These are phyloP conservation scores for Chydorus sphaericus DNA, from an alignment of 2,888 invertebrate genomes.

Conservation along the genomic window DNA sequence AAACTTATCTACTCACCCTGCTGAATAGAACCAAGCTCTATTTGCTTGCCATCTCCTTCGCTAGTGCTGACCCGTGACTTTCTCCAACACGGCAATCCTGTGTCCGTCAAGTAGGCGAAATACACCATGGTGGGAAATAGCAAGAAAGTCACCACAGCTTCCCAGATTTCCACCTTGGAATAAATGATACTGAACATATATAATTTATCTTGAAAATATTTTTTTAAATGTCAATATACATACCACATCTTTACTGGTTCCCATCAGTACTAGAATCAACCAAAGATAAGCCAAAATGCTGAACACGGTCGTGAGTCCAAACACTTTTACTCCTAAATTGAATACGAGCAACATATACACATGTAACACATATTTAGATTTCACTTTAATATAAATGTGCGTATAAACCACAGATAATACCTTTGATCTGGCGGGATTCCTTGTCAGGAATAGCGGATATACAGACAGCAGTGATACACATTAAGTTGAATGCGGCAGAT, in stretches of 20 bases:
- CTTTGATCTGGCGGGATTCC: constrained; percentile 32
- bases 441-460: constrained; percentile 32
- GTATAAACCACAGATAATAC: no score
- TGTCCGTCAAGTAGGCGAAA: constrained; percentile 39
- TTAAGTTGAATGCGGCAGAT: constrained; percentile 41
- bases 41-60: constrained; percentile 28
- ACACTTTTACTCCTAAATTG: constrained; percentile 26
- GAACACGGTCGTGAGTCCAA: constrained; percentile 32
- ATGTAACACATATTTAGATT: no score
- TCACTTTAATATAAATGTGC: no score
- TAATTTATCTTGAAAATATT: background rate
- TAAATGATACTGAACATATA: background rate
- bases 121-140: constrained; percentile 39
- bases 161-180: constrained; percentile 36
- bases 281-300: constrained; percentile 42
- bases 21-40: constrained; percentile 30
- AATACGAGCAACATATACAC: background rate
- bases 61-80: constrained; percentile 31
- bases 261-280: constrained; percentile 36
- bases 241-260: constrained; percentile 12
- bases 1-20: constrained; percentile 27
- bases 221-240: background rate
- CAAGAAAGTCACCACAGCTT: constrained; percentile 39
- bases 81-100: constrained; percentile 26
- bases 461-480: constrained; percentile 38